A percentile compares a stretch with the other conserved stretches of the same genome.
These are phyloP conservation scores for Ormyrus pomaceus DNA, from an alignment of 2,888 invertebrate genomes.

Conservation along the genomic window DNA sequence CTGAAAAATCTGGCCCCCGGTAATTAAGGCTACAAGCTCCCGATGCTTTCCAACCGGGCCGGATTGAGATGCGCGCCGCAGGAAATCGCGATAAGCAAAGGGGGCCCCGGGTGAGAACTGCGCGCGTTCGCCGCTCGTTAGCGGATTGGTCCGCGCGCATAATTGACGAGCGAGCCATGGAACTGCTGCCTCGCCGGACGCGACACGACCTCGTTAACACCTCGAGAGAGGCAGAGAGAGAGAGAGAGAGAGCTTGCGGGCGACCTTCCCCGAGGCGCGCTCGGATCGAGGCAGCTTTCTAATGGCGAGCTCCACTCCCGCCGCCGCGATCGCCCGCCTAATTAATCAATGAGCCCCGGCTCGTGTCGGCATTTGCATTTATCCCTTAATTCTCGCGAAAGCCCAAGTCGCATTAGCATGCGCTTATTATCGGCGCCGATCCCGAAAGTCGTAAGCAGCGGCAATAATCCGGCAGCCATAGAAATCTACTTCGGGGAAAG, in stretches of 20 bases:
- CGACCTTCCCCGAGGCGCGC: background rate
- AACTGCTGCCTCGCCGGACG: constrained; percentile 20
- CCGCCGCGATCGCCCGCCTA: constrained; percentile 5
- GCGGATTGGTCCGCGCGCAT: too few relatives aligned
- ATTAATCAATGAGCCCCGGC: constrained; percentile 37
- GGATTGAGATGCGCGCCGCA: too few relatives aligned
- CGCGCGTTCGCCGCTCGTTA: too few relatives aligned
- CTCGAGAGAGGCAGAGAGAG: constrained; percentile 56
- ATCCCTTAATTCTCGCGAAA: too few relatives aligned
- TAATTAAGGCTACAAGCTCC: constrained; percentile 47
- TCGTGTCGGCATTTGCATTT: constrained; percentile 38
- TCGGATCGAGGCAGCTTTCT: background rate
- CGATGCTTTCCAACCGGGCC: too few relatives aligned
- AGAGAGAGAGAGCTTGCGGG: background rate
- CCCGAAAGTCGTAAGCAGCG: too few relatives aligned
- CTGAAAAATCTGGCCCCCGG: background rate
- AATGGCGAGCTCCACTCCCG: background rate
- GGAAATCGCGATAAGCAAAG: too few relatives aligned
- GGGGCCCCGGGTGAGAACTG: background rate
- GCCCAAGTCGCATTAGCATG: too few relatives aligned
- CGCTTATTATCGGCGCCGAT: too few relatives aligned
- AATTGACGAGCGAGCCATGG: too few relatives aligned
- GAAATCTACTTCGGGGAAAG: constrained; percentile 5
- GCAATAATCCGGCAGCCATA: constrained; percentile 50
- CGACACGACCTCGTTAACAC: constrained; percentile 76